phyloP scores from a whole-genome alignment of 2,888 invertebrate species.

The Melanargia galathea region DNA sequence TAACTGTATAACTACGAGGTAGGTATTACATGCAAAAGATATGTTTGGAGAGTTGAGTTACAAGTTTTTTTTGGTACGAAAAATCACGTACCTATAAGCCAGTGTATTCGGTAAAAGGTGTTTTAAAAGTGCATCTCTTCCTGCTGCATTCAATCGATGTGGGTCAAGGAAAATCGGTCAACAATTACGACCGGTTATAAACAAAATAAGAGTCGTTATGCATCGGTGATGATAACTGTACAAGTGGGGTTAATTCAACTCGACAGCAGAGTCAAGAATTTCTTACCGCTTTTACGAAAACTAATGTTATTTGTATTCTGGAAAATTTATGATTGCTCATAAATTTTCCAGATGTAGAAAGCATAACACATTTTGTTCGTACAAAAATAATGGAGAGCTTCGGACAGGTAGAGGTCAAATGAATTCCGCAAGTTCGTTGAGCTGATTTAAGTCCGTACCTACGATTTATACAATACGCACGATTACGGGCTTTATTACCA shows the following conservation, averaged over 20 bases:
- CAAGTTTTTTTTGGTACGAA: conserved; percentile 19
- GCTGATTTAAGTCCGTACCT: conserved; percentile 12
- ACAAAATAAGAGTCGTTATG: conserved; percentile 42
- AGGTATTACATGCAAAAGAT: conserved; percentile 12
- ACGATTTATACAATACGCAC: conserved; percentile 1
- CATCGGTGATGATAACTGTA: conserved; percentile 41
- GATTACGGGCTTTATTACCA: neutral
- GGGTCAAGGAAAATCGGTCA: conserved; percentile 71
- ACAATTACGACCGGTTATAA: conserved; percentile 66
- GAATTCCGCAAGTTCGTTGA: conserved; percentile 16
- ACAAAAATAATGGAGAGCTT: neutral
- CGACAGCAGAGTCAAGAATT: neutral
- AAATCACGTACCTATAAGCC: conserved; percentile 16
- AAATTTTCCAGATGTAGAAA: neutral
- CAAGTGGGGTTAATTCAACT: conserved; percentile 16
- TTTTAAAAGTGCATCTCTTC: conserved; percentile 53
- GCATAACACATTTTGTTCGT: neutral
- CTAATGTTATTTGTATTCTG: conserved; percentile 1
- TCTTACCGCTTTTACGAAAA: neutral
- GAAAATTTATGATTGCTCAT: neutral
- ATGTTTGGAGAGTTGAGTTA: conserved; percentile 15
- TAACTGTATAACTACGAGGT: conserved; percentile 34
- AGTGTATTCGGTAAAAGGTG: conserved; percentile 42
- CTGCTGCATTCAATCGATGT: conserved; percentile 48
- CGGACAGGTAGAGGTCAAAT: conserved; percentile 7